A percentile compares a stretch with the other conserved stretches of the same genome.
Evolutionary conservation across 2,113 vertebrate species (phyloP).

Genomic region (Spheniscus mendiculus): DNA sequence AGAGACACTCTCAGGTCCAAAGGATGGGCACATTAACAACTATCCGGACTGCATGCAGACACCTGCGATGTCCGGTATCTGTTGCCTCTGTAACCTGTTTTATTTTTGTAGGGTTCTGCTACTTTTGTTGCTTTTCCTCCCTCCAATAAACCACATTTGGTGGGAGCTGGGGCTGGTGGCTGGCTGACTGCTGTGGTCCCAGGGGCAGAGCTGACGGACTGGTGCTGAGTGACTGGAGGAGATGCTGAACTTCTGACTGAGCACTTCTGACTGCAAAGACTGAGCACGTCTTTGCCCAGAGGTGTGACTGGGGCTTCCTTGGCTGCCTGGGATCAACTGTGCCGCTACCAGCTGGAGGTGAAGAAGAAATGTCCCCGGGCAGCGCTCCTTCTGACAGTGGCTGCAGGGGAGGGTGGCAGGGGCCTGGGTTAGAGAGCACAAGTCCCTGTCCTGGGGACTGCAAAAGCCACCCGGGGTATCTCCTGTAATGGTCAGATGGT

Average conservation of each 20-base stretch:
- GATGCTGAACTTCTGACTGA: background rate
- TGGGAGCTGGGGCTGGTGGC: background rate
- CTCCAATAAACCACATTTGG: background rate
- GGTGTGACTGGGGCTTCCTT: background rate
- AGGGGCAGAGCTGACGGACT: rapidly evolving
- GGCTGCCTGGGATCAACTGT: background rate
- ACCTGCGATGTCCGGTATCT: background rate
- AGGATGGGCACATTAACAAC: background rate
- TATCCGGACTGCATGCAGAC: background rate
- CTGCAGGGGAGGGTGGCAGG: background rate
- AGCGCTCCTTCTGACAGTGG: background rate
- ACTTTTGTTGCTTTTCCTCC: background rate
- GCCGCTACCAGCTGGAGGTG: background rate
- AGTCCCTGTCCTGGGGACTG: background rate
- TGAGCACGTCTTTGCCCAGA: background rate
- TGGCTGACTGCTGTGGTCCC: background rate
- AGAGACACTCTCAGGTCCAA: background rate
- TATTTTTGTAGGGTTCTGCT: background rate
- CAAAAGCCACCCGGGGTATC: background rate
- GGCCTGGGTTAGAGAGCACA: background rate
- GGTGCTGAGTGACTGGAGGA: background rate
- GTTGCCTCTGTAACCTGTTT: background rate
- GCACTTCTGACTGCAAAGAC: background rate
- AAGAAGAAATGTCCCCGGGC: background rate
- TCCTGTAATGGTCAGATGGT: background rate